Conservation (phyloP, 2,113 vertebrate species). For the Tupaia chinensis region DNA sequence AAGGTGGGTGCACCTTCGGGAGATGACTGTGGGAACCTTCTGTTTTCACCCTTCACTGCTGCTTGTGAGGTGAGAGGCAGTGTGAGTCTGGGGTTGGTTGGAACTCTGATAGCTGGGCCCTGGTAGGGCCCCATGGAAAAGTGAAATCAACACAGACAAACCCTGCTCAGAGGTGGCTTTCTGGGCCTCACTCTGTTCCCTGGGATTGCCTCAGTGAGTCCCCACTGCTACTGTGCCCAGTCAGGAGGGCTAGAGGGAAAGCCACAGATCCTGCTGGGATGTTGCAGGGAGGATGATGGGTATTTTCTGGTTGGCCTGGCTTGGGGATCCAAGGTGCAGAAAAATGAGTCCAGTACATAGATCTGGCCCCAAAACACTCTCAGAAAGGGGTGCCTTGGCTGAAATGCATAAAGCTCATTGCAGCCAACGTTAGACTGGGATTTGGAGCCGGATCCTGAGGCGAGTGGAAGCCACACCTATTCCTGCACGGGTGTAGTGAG, state of each 20-base stretch:
- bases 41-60: not conserved
- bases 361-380: not conserved
- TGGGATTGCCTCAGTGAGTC: not conserved
- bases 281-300: not conserved
- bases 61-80: not conserved
- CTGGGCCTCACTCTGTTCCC: not conserved
- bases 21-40: not conserved
- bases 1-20: not conserved
- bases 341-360: not conserved
- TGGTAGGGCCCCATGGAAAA: not conserved
- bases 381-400: not conserved
- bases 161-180: not conserved
- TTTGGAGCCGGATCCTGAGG: not conserved
- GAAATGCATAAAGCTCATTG: not conserved
- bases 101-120: not conserved
- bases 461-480: not conserved
- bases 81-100: not conserved
- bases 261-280: not conserved
- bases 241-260: not conserved
- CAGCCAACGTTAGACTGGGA: not conserved
- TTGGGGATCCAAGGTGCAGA: not conserved
- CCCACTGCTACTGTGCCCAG: fast-evolving
- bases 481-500: not conserved
- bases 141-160: not conserved
- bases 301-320: not conserved